phyloP scores from a whole-genome alignment of 2,797 vertebrate species.

The Anguilla obscura region DNA sequence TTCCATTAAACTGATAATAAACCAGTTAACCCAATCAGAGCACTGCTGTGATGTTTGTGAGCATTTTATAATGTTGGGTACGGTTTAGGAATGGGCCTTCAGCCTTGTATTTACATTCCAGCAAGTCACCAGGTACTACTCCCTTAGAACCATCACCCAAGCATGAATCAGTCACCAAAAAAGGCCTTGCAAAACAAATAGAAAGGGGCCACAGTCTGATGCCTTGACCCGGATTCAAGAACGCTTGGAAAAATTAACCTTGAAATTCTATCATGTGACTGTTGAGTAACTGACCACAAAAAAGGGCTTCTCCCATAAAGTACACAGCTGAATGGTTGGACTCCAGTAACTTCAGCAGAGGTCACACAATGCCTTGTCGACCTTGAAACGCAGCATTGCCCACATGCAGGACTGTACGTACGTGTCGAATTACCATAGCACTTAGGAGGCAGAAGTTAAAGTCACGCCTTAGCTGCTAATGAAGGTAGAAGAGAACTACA shows the following conservation, averaged over 20 bases:
- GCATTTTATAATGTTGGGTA: neutral
- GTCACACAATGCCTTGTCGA: neutral
- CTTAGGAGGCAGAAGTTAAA: neutral
- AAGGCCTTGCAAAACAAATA: neutral
- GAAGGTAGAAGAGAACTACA: neutral
- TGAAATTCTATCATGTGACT: neutral
- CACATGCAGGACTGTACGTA: neutral
- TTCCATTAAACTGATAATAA: neutral
- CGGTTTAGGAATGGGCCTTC: neutral
- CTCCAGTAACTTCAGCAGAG: neutral
- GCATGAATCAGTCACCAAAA: neutral
- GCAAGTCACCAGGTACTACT: neutral
- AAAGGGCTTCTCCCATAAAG: slow-evolving; percentile 4
- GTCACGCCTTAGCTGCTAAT: neutral
- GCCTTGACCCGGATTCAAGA: neutral
- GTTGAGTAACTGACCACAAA: neutral
- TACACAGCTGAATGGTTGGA: neutral
- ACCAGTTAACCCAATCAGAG: neutral
- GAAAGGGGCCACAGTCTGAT: neutral
- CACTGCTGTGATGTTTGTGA: neutral
- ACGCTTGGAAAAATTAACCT: neutral
- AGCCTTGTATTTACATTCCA: neutral
- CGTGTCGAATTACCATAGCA: neutral
- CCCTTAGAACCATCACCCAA: neutral
- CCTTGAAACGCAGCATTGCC: neutral